A percentile compares a stretch with the other conserved stretches of the same genome.
Conservation (phyloP, 2,113 vertebrate species). For the Centropristis striata region DNA sequence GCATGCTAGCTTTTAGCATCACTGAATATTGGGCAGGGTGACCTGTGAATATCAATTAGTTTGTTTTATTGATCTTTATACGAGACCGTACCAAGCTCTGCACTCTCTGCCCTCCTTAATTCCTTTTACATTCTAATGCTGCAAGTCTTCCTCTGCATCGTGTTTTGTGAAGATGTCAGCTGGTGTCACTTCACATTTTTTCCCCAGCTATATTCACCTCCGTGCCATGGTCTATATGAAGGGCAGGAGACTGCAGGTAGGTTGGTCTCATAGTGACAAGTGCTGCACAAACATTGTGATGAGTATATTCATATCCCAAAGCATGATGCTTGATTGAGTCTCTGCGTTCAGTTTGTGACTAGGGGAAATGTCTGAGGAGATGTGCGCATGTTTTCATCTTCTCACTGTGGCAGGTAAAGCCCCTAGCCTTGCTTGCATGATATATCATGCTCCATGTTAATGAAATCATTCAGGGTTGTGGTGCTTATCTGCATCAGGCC, state of each 20-base stretch:
- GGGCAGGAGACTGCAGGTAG: neutral
- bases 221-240: neutral
- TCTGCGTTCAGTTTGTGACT: slow-evolving; percentile 1
- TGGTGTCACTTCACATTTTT: slow-evolving; percentile 14
- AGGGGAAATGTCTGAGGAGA: slow-evolving; percentile 18
- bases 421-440: slow-evolving; percentile 25
- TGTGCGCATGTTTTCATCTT: slow-evolving; percentile 24
- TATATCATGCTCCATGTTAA: slow-evolving; percentile 50
- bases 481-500: slow-evolving; percentile 46
- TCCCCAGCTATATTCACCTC: neutral
- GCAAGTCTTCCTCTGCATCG: neutral
- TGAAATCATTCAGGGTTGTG: slow-evolving; percentile 60
- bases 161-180: slow-evolving; percentile 7
- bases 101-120: neutral
- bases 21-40: slow-evolving; percentile 29
- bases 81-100: slow-evolving; percentile 4
- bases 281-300: neutral
- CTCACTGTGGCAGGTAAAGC: slow-evolving; percentile 35
- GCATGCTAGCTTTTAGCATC: slow-evolving; percentile 41
- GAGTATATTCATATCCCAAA: slow-evolving; percentile 1
- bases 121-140: slow-evolving; percentile 34
- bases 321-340: neutral
- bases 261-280: slow-evolving; percentile 6
- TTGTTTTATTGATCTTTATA: slow-evolving; percentile 42
- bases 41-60: slow-evolving; percentile 60